Conservation (phyloP, 2,113 vertebrate genomes). For the Anarhynchus alexandrinus region DNA sequence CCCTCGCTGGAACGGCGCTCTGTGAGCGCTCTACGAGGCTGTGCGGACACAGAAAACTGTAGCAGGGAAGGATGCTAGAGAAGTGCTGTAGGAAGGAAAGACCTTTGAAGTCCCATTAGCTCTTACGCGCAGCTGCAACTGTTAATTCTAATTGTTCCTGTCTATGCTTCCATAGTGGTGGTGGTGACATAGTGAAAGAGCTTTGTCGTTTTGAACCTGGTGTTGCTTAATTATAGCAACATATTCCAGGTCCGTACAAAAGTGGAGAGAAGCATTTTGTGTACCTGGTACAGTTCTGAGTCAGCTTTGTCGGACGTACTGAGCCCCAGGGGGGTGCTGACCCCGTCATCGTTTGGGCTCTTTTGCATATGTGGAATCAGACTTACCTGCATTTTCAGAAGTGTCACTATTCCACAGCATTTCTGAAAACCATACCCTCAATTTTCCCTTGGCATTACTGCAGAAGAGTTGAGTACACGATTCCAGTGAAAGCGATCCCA, state of each 20-base stretch:
- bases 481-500: background rate
- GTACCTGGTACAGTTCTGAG: background rate
- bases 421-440: background rate
- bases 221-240: background rate
- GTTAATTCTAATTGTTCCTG: too few species aligned
- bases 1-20: background rate
- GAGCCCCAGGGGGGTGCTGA: background rate
- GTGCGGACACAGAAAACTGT: fast-evolving
- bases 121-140: background rate
- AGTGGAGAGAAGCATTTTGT: background rate
- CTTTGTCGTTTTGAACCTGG: background rate
- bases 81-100: background rate
- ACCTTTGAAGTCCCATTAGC: background rate
- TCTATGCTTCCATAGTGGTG: background rate
- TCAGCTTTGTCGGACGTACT: background rate
- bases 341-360: background rate
- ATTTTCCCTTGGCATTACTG: background rate
- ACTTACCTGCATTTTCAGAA: too few species aligned
- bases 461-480: too few species aligned
- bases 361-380: background rate
- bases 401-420: background rate
- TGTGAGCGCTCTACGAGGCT: fast-evolving
- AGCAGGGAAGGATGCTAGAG: background rate
- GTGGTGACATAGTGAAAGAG: background rate
- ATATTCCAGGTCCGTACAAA: background rate